Evolutionary conservation across 2,888 invertebrate genomes (phyloP), one percentile per base, ranked within the genome.

Genomic region (Spialia ferax): DNA sequence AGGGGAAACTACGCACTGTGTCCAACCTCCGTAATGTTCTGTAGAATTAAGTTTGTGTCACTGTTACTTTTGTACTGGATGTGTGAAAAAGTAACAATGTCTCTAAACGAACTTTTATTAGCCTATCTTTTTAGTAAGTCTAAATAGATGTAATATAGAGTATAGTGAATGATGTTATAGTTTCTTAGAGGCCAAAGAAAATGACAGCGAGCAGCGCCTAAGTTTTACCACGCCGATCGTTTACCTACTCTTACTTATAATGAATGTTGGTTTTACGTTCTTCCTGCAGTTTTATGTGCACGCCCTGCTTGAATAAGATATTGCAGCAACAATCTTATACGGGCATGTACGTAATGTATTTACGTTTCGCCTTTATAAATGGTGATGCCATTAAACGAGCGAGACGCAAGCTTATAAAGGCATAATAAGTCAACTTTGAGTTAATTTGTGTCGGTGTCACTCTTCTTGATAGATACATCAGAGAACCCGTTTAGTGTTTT

Each of bases 231-330:
- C n/a, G n/a, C n/a, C n/a, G n/a, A n/a, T n/a, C n/a, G n/a, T n/a
- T n/a, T n/a, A n/a, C n/a, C n/a, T n/a, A n/a, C n/a, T n/a, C n/a
- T n/a, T n/a, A n/a, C n/a, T n/a, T 26, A 6, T 38, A 38, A 78
- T 75, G 79, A 76, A 81, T 75, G 79, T 75, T 73, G 69, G 52
- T 73, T 79, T 80, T 80, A 80, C 77, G 79, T 78, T 74, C 52
- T 52, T 62, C 75, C 77, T 78, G 77, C 78, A 77, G 76, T 75
- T 80, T 79, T 76, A 81, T 79, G 80, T 73, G 77, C 77, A 55
- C 26, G 73, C 63, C 70, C 74, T 73, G 73, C 76, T 71, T 71
- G 42, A 55, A 74, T 75, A 71, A 76, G 70, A 74, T 77, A 76
- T 77, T 73, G 76, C 74, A 67, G 70, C 73, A 70, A 73, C 70